Conservation (phyloP, 2,797 vertebrate genomes). For the Uromys caudimaculatus region DNA sequence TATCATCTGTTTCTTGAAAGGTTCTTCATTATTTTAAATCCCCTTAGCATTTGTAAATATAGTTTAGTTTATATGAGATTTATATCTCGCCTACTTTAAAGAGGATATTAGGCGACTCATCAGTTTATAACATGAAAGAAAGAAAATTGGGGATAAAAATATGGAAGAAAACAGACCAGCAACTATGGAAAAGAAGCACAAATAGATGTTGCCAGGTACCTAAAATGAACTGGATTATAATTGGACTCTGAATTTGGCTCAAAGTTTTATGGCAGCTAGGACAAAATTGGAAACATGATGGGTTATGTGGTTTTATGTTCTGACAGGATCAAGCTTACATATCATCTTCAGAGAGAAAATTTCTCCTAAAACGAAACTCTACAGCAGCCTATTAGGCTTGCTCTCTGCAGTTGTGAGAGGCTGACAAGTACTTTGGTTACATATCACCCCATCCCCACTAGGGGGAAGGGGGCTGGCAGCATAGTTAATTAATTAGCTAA, state of each 20-base stretch:
- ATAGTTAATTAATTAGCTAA: slow-evolving; percentile 79
- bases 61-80: slow-evolving; percentile 78
- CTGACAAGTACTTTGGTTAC: slow-evolving; percentile 66
- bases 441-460: slow-evolving; percentile 57
- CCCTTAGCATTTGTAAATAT: slow-evolving; percentile 71
- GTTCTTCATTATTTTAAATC: slow-evolving; percentile 72
- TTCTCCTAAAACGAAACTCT: slow-evolving; percentile 75
- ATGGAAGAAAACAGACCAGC: slow-evolving; percentile 73
- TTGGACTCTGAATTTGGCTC: slow-evolving; percentile 82
- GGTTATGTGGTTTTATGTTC: slow-evolving; percentile 80
- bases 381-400: slow-evolving; percentile 63
- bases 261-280: slow-evolving; percentile 80
- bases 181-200: slow-evolving; percentile 72
- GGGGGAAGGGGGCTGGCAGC: slow-evolving; percentile 55
- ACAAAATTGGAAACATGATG: slow-evolving; percentile 81
- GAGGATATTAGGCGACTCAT: slow-evolving; percentile 71
- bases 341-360: slow-evolving; percentile 77
- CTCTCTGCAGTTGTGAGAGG: slow-evolving; percentile 59
- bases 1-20: slow-evolving; percentile 75
- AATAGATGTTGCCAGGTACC: slow-evolving; percentile 81
- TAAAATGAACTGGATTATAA: slow-evolving; percentile 83
- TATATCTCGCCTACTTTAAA: slow-evolving; percentile 67
- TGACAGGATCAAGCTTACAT: slow-evolving; percentile 80
- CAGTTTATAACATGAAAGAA: slow-evolving; percentile 73
- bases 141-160: slow-evolving; percentile 76